phyloP scores from a whole-genome alignment of 1,140 invertebrate species.

The Epicauta chinensis region DNA sequence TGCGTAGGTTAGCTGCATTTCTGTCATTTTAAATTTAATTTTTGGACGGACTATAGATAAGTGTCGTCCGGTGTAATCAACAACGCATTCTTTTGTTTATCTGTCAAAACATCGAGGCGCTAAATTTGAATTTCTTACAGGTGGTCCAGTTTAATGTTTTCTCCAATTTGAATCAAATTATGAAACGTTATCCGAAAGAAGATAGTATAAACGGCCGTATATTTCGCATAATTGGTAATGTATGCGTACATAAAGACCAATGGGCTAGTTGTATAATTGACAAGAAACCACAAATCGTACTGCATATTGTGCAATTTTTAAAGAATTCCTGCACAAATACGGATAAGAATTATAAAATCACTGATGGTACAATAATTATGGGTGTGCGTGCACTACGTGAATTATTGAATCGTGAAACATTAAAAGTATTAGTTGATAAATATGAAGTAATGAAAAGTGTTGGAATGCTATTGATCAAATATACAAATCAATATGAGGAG shows the following conservation, averaged over 20 bases:
- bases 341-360: conserved; percentile 15
- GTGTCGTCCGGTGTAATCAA: too few relatives aligned
- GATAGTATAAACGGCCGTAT: conserved; percentile 37
- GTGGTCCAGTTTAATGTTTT: conserved; percentile 29
- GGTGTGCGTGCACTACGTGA: conserved; percentile 27
- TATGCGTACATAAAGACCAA: conserved; percentile 34
- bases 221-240: conserved; percentile 38
- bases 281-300: conserved; percentile 30
- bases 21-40: too few relatives aligned
- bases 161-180: conserved; percentile 26
- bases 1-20: too few relatives aligned
- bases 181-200: conserved; percentile 32
- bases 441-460: conserved; percentile 31
- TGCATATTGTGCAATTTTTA: conserved; percentile 29
- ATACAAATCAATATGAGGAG: conserved; percentile 22
- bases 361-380: conserved; percentile 31
- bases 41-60: too few relatives aligned
- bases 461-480: conserved; percentile 35
- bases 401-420: conserved; percentile 26
- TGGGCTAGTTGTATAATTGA: conserved; percentile 28
- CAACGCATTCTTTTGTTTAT: too few relatives aligned
- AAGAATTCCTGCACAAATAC: conserved; percentile 16
- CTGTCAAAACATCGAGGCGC: too few relatives aligned
- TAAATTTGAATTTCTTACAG: conserved; percentile 19
- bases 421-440: conserved; percentile 24